Percentiles rank a stretch among this genome's conserved stretches.
Evolutionary conservation across 2,888 invertebrate species (phyloP).

Genomic region (Brachynemurus nebulosus): DNA sequence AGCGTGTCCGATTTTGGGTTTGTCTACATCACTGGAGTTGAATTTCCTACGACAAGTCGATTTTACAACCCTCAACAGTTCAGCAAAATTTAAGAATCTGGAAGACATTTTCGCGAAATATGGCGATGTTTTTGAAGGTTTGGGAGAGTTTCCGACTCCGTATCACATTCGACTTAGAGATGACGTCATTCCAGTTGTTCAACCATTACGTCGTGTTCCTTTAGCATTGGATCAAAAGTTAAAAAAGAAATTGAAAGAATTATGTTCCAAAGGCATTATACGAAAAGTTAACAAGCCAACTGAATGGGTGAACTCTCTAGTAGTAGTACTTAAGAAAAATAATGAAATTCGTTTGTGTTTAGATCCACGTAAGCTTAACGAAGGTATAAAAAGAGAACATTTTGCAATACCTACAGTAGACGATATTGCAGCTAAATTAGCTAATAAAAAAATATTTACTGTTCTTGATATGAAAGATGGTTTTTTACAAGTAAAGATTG

Average conservation of each 20-base stretch:
- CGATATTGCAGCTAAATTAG: neutral
- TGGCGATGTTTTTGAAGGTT: no score
- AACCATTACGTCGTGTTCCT: neutral
- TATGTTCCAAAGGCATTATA: neutral
- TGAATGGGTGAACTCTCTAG: neutral
- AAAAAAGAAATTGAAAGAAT: neutral
- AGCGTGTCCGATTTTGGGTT: no score
- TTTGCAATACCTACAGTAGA: neutral
- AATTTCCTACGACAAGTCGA: no score
- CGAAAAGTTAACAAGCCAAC: neutral
- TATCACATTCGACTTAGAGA: no score
- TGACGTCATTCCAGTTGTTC: no score
- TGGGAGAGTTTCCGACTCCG: no score
- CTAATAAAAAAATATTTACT: neutral
- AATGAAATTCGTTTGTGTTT: neutral
- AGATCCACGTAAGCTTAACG: neutral
- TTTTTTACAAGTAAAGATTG: neutral
- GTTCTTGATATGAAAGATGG: neutral
- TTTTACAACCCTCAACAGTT: no score
- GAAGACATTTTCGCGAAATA: no score
- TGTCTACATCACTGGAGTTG: no score
- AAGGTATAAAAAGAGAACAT: neutral
- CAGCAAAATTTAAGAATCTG: no score
- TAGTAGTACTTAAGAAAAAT: neutral
- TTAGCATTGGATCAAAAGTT: neutral